phyloP scores from a whole-genome alignment of 2,797 vertebrate genomes.

The Coregonus sp. region DNA sequence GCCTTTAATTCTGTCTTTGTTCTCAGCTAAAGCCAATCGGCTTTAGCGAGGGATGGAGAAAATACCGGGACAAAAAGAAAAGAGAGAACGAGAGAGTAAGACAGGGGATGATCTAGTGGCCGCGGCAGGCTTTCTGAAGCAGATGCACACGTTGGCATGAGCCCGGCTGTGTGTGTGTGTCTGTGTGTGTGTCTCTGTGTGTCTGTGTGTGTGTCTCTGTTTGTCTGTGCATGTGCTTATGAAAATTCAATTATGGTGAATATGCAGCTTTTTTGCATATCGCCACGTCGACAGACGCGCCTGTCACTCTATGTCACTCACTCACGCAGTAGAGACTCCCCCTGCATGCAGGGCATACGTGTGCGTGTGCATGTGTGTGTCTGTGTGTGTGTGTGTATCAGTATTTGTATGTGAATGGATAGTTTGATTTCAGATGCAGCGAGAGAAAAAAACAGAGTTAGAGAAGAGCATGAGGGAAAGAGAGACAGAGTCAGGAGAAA shows the following conservation, averaged over 20 bases:
- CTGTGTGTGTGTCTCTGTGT: not conserved
- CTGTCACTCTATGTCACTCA: constrained; percentile 19
- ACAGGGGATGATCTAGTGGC: constrained; percentile 20
- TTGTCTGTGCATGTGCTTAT: constrained; percentile 4
- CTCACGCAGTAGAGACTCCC: constrained; percentile 20
- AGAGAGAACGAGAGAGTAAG: not conserved
- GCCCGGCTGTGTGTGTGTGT: constrained; percentile 2
- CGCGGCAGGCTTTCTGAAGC: constrained; percentile 32
- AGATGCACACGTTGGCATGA: constrained; percentile 29
- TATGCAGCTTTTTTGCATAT: constrained; percentile 40
- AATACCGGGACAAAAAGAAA: not conserved
- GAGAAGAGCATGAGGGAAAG: not conserved
- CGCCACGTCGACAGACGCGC: constrained; percentile 24
- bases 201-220: not conserved
- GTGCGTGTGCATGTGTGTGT: constrained; percentile 22
- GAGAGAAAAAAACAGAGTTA: not conserved
- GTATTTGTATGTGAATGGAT: not conserved
- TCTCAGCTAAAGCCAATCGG: constrained; percentile 18
- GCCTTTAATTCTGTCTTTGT: constrained; percentile 34
- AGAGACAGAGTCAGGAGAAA: not conserved
- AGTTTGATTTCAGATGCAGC: not conserved
- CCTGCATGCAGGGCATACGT: constrained; percentile 37
- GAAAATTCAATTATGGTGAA: constrained; percentile 42
- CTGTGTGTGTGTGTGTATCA: not conserved
- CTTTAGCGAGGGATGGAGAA: constrained; percentile 3